Base-by-base conservation (phyloP, 2,797 vertebrate species). In the Xiphophorus birchmanni region DNA sequence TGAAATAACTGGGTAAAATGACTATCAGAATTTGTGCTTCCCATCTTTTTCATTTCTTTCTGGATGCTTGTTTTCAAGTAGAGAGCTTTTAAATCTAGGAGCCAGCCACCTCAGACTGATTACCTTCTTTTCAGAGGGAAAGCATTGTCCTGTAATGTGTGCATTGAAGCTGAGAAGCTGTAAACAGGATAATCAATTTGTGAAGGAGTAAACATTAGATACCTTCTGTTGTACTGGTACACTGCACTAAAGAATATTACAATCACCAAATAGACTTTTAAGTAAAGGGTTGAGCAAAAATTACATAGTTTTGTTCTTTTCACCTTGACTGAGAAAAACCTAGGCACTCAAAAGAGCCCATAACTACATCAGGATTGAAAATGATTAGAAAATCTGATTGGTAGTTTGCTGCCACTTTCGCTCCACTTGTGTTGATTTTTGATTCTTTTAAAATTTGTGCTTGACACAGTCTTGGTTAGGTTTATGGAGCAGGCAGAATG, bases 361-460 rank as follows among this genome's bases (percentile, higher is more conserved):
- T 21, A 74, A 21, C 21, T 74, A 21, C 48, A 23, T 23, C 48
- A 74, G 1, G 47, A 35, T 35, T 6, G 47, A 23, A 29, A 26
- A 52, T 54, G 73, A 54, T 54, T 74, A 12, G 12, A 37, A 26
- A 26, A 52, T 54, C 37, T 21, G 48, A 74, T 54, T 54, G 35
- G 21, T n/a, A 8, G 15, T 74, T 74, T 26, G 50, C 21, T 40
- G 48, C 73, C 35, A 56, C 74, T 75, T 56, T 75, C 2, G 4
- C 13, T 58, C 74, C 37, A 58, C 74, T 75, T 58, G 74, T 44
- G 52, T 58, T 75, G 74, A 75, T 75, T 58, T 58, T 74, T 74
- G 47, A 74, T 35, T 65, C 15, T 60, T 60, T 60, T 17, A 37
- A 17, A 58, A 56, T 40, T 40, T 69, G 32, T 54, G 32, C 73